These are phyloP conservation scores for Epizoanthus scotinus DNA, from an alignment of 92 coral and sea anemone genomes.

Conservation along the genomic window DNA sequence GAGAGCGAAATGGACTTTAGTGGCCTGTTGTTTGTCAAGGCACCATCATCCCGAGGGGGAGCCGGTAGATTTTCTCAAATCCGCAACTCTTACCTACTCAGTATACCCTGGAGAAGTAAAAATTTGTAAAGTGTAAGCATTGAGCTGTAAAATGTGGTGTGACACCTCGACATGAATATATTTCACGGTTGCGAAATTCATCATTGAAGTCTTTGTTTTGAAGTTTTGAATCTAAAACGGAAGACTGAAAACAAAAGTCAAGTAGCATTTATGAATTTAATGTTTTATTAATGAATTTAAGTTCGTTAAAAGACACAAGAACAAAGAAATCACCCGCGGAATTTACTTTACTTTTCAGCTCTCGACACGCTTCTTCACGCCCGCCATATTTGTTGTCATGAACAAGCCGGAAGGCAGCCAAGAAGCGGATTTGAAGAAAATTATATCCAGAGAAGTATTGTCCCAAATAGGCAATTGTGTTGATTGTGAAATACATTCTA, in stretches of 20 bases:
- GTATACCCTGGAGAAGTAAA: constrained; percentile 15
- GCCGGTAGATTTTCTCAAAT: neutral
- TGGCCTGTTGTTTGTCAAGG: neutral
- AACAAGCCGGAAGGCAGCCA: neutral
- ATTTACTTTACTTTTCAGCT: neutral
- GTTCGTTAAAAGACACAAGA: neutral
- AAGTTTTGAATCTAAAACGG: neutral
- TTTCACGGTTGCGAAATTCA: constrained; percentile 11
- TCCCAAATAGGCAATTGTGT: constrained; percentile 1
- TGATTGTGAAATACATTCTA: constrained; percentile 7
- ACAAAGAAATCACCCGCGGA: neutral
- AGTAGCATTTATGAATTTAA: neutral
- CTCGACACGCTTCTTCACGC: no score
- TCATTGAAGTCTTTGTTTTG: no score
- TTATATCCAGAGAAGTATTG: constrained; percentile 18
- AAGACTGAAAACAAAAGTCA: constrained; percentile 13
- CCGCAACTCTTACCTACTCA: neutral
- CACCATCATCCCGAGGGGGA: constrained; percentile 1
- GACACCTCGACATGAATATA: no score
- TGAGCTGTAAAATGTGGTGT: no score
- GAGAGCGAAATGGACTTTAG: no score
- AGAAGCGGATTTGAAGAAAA: neutral
- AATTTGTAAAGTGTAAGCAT: constrained; percentile 17
- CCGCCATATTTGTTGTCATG: neutral
- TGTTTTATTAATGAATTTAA: neutral